These are phyloP conservation scores for Ennomos erosarius DNA, from an alignment of 2,888 invertebrate genomes.

Conservation along the genomic window DNA sequence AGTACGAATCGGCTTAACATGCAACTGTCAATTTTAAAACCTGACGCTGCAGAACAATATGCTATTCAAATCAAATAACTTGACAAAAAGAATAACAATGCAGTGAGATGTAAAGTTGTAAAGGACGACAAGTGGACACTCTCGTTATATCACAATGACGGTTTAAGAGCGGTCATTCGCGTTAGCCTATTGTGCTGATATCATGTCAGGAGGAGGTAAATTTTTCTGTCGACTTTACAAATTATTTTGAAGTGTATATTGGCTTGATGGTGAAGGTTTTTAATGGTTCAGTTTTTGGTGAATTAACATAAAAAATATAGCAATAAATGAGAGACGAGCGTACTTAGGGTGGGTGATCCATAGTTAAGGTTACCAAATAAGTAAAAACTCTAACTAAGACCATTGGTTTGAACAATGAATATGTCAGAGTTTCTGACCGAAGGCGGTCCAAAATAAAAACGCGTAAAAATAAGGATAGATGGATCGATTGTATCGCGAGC, in stretches of 20 bases:
- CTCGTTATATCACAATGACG: constrained; percentile 13
- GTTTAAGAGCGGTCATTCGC: constrained; percentile 7
- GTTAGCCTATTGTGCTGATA: constrained; percentile 18
- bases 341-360: too few species aligned
- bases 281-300: too few species aligned
- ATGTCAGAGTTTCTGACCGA: too few species aligned
- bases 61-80: constrained; percentile 21
- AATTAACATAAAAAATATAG: too few species aligned
- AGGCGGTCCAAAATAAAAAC: too few species aligned
- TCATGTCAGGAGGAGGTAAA: constrained; percentile 3
- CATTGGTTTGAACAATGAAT: too few species aligned
- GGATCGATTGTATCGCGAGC: too few species aligned
- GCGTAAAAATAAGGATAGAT: too few species aligned
- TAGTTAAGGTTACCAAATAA: too few species aligned
- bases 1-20: constrained; percentile 14
- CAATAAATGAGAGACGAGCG: too few species aligned
- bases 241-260: not conserved
- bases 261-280: not conserved
- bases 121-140: constrained; percentile 22
- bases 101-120: constrained; percentile 11
- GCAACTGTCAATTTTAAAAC: constrained; percentile 17
- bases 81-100: constrained; percentile 13
- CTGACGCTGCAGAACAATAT: constrained; percentile 18
- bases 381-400: too few species aligned
- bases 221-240: constrained; percentile 6